These are phyloP conservation scores for Pituophis catenifer DNA, from an alignment of 2,113 vertebrate species.

Conservation along the genomic window DNA sequence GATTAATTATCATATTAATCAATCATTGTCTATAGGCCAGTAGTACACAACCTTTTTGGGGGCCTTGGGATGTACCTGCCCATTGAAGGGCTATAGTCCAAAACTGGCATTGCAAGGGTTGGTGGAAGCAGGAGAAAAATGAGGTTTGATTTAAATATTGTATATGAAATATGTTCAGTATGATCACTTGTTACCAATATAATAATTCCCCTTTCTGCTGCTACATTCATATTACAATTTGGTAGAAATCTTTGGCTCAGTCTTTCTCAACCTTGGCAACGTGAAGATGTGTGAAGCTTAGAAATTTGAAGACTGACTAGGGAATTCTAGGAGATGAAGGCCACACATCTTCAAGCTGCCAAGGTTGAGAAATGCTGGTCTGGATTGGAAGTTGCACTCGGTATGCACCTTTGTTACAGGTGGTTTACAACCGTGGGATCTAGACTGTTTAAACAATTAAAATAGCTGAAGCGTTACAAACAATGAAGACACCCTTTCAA, in stretches of 20 bases:
- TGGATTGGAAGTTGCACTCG: not conserved
- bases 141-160: not conserved
- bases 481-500: not conserved
- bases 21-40: not conserved
- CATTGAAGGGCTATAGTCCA: not conserved
- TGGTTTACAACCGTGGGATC: not conserved
- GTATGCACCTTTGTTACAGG: not conserved
- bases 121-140: not conserved
- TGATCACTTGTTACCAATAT: not conserved
- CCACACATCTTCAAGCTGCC: not conserved
- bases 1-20: not conserved
- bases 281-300: not conserved
- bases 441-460: not conserved
- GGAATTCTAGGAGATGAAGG: not conserved
- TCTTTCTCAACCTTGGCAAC: not conserved
- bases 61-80: not conserved
- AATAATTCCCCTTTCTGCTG: not conserved
- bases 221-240: not conserved
- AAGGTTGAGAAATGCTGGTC: not conserved
- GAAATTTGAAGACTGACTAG: not conserved
- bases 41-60: not conserved
- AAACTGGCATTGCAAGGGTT: not conserved
- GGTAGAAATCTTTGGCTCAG: not conserved
- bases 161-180: not conserved
- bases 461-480: not conserved